Evolutionary conservation across 2,888 invertebrate species (phyloP).

Genomic region (Idaea straminata): DNA sequence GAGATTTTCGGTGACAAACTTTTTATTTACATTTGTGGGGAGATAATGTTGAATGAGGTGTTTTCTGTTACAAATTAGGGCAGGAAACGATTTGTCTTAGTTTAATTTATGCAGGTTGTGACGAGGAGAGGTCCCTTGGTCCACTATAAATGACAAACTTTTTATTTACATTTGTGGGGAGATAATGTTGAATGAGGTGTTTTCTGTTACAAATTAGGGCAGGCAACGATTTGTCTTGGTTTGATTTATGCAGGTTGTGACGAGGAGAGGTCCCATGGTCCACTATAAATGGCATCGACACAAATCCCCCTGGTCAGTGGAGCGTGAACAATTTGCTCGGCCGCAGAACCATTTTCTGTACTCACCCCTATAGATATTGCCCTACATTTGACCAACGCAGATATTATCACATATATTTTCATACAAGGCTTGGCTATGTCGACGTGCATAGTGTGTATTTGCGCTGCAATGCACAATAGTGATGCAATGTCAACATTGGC

Average conservation of each 20-base stretch:
- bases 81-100: neutral
- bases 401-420: neutral
- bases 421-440: too few species aligned
- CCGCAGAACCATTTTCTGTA: neutral
- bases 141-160: neutral
- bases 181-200: neutral
- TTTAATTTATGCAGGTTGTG: neutral
- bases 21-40: neutral
- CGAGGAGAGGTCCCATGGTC: neutral
- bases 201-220: neutral
- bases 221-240: neutral
- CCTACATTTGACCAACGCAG: constrained; percentile 5
- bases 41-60: neutral
- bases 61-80: neutral
- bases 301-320: neutral
- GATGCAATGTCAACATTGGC: too few species aligned
- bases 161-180: neutral
- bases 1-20: neutral
- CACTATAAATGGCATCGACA: neutral
- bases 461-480: too few species aligned
- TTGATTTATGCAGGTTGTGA: neutral
- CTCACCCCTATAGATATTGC: neutral
- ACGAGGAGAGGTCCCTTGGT: neutral
- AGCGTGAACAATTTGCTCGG: neutral
- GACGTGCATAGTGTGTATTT: too few species aligned